Percentiles rank a stretch among this genome's conserved stretches.
phyloP scores from a whole-genome alignment of 1,140 invertebrate genomes.

The Dinoponera quadriceps region DNA sequence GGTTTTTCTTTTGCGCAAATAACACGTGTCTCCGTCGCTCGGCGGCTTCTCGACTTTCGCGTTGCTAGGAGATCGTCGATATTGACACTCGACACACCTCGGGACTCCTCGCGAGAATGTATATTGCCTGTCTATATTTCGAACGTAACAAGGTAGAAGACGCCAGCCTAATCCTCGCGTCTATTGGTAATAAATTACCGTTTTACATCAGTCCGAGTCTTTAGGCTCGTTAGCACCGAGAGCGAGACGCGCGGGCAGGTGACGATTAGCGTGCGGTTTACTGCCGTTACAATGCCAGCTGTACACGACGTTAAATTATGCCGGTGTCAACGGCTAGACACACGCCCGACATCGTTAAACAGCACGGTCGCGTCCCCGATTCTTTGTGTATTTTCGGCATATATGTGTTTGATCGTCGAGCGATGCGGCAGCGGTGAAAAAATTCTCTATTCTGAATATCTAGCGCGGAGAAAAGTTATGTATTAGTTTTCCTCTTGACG shows the following conservation, averaged over 20 bases:
- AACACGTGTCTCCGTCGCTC: conserved; percentile 11
- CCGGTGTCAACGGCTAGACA: conserved; percentile 10
- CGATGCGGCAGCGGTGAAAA: background rate
- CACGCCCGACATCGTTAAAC: conserved; percentile 41
- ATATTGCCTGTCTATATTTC: background rate
- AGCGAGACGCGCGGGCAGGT: conserved; percentile 11
- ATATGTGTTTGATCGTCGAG: background rate
- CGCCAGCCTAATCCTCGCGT: conserved; percentile 41
- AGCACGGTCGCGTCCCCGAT: background rate
- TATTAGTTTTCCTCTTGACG: too few relatives aligned
- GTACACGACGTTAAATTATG: conserved; percentile 60
- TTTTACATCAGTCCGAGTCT: conserved; percentile 28
- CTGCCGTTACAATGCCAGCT: conserved; percentile 27
- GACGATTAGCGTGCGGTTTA: conserved; percentile 58
- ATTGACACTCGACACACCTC: background rate
- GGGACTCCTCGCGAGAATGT: background rate
- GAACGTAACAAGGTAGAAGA: conserved; percentile 39
- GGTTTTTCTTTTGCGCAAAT: background rate
- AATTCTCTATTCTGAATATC: background rate
- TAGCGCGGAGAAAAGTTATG: too few relatives aligned
- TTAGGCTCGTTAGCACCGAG: conserved; percentile 54
- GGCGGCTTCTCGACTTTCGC: background rate
- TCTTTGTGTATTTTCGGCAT: background rate
- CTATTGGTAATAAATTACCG: conserved; percentile 65
- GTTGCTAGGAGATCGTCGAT: background rate